Conservation (phyloP, 2,797 vertebrate genomes). For the Molossus molossus region DNA sequence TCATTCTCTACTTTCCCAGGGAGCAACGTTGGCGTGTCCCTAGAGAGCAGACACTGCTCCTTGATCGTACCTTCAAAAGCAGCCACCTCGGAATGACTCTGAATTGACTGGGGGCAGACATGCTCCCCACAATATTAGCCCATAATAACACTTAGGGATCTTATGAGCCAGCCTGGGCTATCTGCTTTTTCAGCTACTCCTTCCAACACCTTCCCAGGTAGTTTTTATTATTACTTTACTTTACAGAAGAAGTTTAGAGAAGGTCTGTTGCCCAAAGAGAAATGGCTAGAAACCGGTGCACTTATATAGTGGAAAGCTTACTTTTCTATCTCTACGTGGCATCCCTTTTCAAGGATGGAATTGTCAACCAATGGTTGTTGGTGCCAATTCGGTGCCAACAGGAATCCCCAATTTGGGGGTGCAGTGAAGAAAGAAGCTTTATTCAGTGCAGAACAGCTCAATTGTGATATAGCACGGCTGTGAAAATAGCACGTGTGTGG, state of each 20-base stretch:
- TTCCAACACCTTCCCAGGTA: not conserved
- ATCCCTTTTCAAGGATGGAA: not conserved
- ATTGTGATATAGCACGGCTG: not conserved
- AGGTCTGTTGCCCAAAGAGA: not conserved
- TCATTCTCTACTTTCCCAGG: constrained; percentile 1
- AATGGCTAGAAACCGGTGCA: not conserved
- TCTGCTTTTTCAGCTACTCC: not conserved
- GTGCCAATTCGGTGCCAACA: not conserved
- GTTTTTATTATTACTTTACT: not conserved
- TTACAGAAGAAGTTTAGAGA: not conserved
- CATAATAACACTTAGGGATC: not conserved
- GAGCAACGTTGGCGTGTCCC: not conserved
- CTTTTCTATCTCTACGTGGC: not conserved
- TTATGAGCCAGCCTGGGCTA: not conserved
- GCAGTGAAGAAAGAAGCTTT: not conserved
- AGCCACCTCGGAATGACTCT: not conserved
- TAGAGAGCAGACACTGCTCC: not conserved
- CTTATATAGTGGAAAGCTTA: not conserved
- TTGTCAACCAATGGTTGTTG: not conserved
- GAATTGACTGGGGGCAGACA: not conserved
- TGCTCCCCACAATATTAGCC: not conserved
- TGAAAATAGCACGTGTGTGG: not conserved
- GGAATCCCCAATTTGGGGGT: not conserved
- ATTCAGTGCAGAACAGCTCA: not conserved
- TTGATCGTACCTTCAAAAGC: not conserved